Base-by-base conservation (phyloP, 2,113 vertebrate species). In the Ammodytes marinus region DNA sequence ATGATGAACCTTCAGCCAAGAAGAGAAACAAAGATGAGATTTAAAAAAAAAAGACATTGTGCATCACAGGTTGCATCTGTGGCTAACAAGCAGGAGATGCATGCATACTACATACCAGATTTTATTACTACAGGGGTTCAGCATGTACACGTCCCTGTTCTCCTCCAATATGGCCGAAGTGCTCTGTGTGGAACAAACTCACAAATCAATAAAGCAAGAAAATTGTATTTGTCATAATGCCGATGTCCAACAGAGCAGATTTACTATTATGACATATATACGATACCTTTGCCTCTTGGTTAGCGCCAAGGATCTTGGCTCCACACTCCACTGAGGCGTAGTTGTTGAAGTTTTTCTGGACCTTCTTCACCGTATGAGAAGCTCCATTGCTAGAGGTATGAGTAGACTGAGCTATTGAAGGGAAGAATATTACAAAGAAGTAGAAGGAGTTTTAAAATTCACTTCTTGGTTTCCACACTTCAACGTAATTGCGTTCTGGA, bases 291-390 rank as follows among this genome's bases (percentile, higher is more conserved):
- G 97, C 97, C 85, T 99, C 98, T 15, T 96, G 95, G 91, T 99
- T 99, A 13, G 97, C 95, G 12, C 97, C 96, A 81, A 99, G 91
- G 87, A 99, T 97, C 94, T 99, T 99, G 80, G 98, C 98, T 74
- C 98, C 98, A 88, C 98, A 99, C 89, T 99, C 98, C n/a, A 99
- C 97, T 35, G 98, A 99, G 5, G 98, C 98, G n/a, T 99, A 99
- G 88, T 99, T 99, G 93, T 98, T 99, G 72, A 98, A 95, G 67
- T 98, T 99, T 92, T 99, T 99, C 88, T 98, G 97, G 59, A 97
- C 96, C 82, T 99, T 99, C 92, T 99, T 99, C 47, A 95, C 93
- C 10, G 86, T 69, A 79, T 95, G 95, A 61, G 95, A 88, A 42
- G 92, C 96, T 73, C 96, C 96, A 46, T 95, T 96, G 83, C 94